These are phyloP conservation scores for Dermatemys mawii DNA, from an alignment of 2,113 vertebrate genomes.

Conservation along the genomic window DNA sequence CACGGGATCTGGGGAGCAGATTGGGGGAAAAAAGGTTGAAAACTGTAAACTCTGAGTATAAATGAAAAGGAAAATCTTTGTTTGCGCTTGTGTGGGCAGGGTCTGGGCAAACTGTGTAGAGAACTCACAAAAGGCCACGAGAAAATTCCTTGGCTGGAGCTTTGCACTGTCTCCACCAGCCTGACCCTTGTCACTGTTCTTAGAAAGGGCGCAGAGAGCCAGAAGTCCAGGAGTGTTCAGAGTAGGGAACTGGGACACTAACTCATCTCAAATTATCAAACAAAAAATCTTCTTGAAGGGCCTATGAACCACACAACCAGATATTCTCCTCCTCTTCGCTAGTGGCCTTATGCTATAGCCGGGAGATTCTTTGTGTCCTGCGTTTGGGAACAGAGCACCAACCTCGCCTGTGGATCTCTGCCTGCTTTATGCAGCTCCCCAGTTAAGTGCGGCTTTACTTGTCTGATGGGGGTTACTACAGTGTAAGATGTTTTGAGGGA, in stretches of 20 bases:
- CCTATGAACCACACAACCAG: neutral
- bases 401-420: neutral
- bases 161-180: neutral
- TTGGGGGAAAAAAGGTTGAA: neutral
- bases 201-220: neutral
- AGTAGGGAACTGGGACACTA: neutral
- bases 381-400: neutral
- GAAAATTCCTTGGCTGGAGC: neutral
- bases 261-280: neutral
- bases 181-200: neutral
- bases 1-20: neutral
- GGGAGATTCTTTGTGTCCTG: neutral
- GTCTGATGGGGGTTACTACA: neutral
- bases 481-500: too few relatives aligned
- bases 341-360: neutral
- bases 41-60: neutral
- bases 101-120: neutral
- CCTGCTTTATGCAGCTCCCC: neutral
- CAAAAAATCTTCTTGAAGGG: neutral
- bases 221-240: neutral
- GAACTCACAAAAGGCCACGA: neutral
- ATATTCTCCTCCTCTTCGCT: neutral
- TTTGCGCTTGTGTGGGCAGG: neutral
- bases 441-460: neutral
- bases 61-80: neutral